Percentiles rank a stretch among this genome's conserved stretches.
phyloP scores from a whole-genome alignment of 1,140 invertebrate genomes.

The Ooceraea biroi region DNA sequence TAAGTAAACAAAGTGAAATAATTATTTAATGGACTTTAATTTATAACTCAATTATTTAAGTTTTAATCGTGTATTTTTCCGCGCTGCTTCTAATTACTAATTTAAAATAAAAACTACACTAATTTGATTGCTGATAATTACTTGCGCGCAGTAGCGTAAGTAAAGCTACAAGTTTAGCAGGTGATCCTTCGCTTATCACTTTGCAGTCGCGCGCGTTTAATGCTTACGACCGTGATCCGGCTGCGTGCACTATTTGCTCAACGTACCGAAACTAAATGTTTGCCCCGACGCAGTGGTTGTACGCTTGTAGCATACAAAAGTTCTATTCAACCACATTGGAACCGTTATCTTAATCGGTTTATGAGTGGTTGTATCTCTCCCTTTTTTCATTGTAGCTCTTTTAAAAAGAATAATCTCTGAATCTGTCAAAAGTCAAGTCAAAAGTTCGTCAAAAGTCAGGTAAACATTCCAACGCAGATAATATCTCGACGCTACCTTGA shows the following conservation, averaged over 20 bases:
- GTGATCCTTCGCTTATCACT: slow-evolving; percentile 21
- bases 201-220: neutral
- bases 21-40: too few relatives aligned
- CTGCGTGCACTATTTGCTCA: slow-evolving; percentile 39
- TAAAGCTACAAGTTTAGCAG: neutral
- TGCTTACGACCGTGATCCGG: slow-evolving; percentile 5
- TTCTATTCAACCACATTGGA: neutral
- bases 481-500: too few relatives aligned
- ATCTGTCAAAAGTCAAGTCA: neutral
- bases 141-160: neutral
- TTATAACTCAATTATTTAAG: neutral
- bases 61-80: neutral
- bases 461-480: too few relatives aligned
- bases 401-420: neutral
- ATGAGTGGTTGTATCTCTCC: neutral
- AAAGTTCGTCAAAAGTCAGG: too few relatives aligned
- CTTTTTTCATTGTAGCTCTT: neutral
- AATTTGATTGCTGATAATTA: too few relatives aligned
- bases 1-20: too few relatives aligned
- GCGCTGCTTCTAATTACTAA: too few relatives aligned
- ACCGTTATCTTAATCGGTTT: neutral
- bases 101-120: too few relatives aligned
- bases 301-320: slow-evolving; percentile 11
- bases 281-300: neutral
- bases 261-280: slow-evolving; percentile 42